Conservation (phyloP, 1,140 invertebrate species). For the Pogonognathellus flavescens region DNA sequence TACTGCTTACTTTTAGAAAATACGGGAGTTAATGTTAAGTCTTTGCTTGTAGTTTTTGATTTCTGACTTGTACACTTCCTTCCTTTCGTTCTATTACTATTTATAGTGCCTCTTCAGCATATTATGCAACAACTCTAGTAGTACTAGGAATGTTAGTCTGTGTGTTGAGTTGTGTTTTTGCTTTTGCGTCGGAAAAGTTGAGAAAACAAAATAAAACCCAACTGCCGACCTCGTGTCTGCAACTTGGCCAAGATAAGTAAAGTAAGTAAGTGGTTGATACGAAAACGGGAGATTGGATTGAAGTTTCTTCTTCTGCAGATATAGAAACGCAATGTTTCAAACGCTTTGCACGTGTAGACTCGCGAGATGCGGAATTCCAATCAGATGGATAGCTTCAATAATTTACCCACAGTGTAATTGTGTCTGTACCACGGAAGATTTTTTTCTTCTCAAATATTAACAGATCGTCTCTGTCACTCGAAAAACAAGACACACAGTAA, state of each 20-base stretch:
- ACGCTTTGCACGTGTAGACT: neutral
- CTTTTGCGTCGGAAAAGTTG: slow-evolving; percentile 1
- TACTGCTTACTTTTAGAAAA: too few relatives aligned
- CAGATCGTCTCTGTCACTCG: too few relatives aligned
- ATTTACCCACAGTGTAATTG: neutral
- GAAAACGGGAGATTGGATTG: slow-evolving; percentile 26
- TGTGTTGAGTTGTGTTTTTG: slow-evolving; percentile 34
- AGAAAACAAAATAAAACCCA: slow-evolving; percentile 31
- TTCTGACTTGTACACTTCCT: too few relatives aligned
- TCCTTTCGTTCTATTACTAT: too few relatives aligned
- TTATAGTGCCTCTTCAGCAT: too few relatives aligned
- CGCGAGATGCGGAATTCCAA: slow-evolving; percentile 18
- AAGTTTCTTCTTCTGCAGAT: neutral
- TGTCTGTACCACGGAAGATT: neutral
- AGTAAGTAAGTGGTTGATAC: slow-evolving; percentile 22
- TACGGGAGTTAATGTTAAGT: too few relatives aligned
- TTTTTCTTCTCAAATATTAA: too few relatives aligned
- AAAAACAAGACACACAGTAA: too few relatives aligned
- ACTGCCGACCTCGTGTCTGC: slow-evolving; percentile 25
- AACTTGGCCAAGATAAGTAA: slow-evolving; percentile 1
- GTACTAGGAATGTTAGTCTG: neutral
- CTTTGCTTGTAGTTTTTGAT: too few relatives aligned
- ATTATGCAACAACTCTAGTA: too few relatives aligned
- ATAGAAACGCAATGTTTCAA: neutral
- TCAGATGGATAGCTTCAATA: slow-evolving; percentile 4